A percentile compares a stretch with the other conserved stretches of the same genome.
phyloP scores from a whole-genome alignment of 2,113 vertebrate genomes.

The Athene cunicularia region DNA sequence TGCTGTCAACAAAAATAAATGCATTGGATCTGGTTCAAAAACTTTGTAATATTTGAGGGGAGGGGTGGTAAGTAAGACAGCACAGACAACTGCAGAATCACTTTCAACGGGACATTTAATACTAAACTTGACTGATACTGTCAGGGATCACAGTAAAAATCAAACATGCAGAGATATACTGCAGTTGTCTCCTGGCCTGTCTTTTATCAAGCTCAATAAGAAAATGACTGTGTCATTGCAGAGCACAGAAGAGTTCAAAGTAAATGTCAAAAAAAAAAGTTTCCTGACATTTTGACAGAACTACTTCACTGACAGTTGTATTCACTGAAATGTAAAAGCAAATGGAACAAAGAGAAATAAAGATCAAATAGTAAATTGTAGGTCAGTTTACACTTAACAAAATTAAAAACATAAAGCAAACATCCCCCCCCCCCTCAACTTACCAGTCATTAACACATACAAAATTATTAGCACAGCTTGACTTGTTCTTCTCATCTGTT shows the following conservation, averaged over 20 bases:
- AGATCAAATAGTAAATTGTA: neutral
- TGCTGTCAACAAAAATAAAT: neutral
- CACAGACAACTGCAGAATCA: neutral
- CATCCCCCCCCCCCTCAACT: neutral
- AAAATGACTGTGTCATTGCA: neutral
- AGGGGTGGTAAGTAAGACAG: neutral
- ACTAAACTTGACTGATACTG: neutral
- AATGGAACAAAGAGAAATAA: neutral
- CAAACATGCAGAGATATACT: neutral
- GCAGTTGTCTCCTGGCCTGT: neutral
- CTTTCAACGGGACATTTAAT: neutral
- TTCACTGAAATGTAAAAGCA: neutral
- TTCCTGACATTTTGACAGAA: neutral
- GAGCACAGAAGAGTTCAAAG: neutral
- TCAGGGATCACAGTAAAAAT: neutral
- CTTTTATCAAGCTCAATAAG: neutral
- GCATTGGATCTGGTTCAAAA: neutral
- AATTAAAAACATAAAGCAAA: neutral
- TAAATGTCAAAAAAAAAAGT: neutral
- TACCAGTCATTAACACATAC: neutral
- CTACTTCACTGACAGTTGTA: neutral
- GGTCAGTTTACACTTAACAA: neutral
- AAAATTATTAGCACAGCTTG: neutral
- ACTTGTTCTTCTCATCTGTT: conserved; percentile 10
- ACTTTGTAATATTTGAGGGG: neutral